A percentile compares a stretch with the other conserved stretches of the same genome.
These are phyloP conservation scores for Amorpha juglandis DNA, from an alignment of 2,888 invertebrate genomes.

Conservation along the genomic window DNA sequence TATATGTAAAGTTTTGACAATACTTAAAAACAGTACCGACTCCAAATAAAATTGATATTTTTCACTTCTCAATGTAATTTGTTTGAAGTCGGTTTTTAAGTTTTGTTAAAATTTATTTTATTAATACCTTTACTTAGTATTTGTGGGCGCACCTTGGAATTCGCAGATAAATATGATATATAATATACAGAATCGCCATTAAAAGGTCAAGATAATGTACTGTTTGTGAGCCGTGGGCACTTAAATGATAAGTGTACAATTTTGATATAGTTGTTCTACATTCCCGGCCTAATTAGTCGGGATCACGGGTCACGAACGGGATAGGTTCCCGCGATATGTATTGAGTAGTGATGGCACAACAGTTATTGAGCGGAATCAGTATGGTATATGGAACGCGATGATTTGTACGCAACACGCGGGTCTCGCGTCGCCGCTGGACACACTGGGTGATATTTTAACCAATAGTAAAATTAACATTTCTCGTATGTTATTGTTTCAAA, in stretches of 20 bases:
- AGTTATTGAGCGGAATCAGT: slow-evolving; percentile 19
- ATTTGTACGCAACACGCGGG: slow-evolving; percentile 31
- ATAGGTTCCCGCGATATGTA: background rate
- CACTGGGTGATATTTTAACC: background rate
- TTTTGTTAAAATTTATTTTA: too few species aligned
- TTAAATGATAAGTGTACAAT: slow-evolving; percentile 20
- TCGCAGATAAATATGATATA: too few species aligned
- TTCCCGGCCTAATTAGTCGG: slow-evolving; percentile 18
- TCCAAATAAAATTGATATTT: too few species aligned
- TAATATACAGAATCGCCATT: background rate
- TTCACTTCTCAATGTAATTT: too few species aligned
- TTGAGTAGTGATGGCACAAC: slow-evolving; percentile 10
- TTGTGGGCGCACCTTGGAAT: background rate
- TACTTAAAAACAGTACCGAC: too few species aligned
- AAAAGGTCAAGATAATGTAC: slow-evolving; percentile 8
- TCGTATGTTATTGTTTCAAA: too few species aligned
- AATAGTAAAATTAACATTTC: too few species aligned
- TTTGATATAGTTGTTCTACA: slow-evolving; percentile 15
- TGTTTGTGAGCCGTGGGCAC: slow-evolving; percentile 12
- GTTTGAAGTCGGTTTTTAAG: too few species aligned
- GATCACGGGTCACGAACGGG: slow-evolving; percentile 12
- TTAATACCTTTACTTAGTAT: background rate
- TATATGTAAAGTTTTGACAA: too few species aligned
- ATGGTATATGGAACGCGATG: slow-evolving; percentile 26
- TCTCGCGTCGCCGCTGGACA: background rate